Base-by-base conservation (phyloP, 2,113 vertebrate genomes). In the Pipa parva region DNA sequence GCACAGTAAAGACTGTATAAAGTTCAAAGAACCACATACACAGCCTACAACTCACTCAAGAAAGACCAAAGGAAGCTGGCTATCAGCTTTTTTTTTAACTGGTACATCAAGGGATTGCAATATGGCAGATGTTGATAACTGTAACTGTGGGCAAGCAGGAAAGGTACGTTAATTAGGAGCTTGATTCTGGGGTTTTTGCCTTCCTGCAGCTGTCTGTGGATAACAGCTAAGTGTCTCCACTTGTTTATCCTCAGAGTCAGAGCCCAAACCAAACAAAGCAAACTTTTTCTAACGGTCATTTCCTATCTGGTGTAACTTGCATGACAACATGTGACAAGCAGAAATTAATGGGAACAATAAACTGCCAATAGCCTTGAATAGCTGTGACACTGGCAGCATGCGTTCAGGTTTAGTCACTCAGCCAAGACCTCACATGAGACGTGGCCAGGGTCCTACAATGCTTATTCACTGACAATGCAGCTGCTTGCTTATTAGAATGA, bases 341-440 rank as follows among this genome's bases (percentile, higher is more conserved):
- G 83, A 88, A 92, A 89, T 87, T 84, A 87, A 90, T 84, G 85
- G 85, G 84, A 84, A 84, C 82, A 84, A 81, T 82, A 81, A 86
- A 88, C 85, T 85, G 87, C 84, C 87, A 87, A 87, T 69, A 69
- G 49, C 82, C 76, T 75, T 84, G 78, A 92, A 89, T 91, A 80
- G 81, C 78, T 75, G 64, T 81, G 83, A 89, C 87, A 86, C 81
- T 83, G 81, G 85, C 86, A 88, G 86, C 88, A 85, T 84, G 85
- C 88, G 87, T 87, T 87, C 87, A 85, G 81, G 79, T 79, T n/a
- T 79, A 77, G 88, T 83, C 86, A 87, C 88, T 84, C 86, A 87
- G 91, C 92, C 93, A 93, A 94, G 94, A 97, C 94, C 95, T 94
- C 94, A 97, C 95, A 97, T 93, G 92, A 93, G 90, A 93, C 73